Percentiles rank a stretch among this genome's conserved stretches.
Evolutionary conservation across 2,797 vertebrate genomes (phyloP).

Genomic region (Pipistrellus nathusii): DNA sequence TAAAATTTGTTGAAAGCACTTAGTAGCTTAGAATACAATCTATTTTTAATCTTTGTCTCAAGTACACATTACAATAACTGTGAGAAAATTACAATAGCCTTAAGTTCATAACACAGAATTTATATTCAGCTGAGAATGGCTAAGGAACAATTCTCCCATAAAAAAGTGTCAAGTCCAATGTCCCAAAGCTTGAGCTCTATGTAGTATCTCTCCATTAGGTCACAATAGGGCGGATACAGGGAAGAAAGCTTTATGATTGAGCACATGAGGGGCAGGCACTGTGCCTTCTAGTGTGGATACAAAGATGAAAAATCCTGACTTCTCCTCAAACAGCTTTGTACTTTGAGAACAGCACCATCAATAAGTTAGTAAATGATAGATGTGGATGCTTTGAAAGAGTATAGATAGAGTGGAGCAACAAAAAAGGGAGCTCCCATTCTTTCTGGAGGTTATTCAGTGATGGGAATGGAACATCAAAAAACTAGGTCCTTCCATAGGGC

Average conservation of each 20-base stretch:
- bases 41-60: slow-evolving; percentile 50
- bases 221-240: neutral
- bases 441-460: neutral
- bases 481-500: rapidly evolving
- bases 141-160: neutral
- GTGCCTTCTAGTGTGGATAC: neutral
- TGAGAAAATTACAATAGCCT: neutral
- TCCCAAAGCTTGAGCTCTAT: neutral
- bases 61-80: neutral
- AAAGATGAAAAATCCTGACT: neutral
- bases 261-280: neutral
- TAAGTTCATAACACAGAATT: slow-evolving; percentile 31
- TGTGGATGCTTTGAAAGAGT: no score
- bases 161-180: slow-evolving; percentile 43
- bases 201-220: neutral
- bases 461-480: neutral
- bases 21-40: slow-evolving; percentile 6
- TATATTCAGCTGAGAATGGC: neutral
- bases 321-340: neutral
- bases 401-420: neutral
- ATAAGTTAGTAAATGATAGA: neutral
- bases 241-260: neutral
- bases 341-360: neutral
- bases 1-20: slow-evolving; percentile 34
- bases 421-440: neutral